Conservation (phyloP, 2,797 vertebrate species). For the Macrochelys suwanniensis region DNA sequence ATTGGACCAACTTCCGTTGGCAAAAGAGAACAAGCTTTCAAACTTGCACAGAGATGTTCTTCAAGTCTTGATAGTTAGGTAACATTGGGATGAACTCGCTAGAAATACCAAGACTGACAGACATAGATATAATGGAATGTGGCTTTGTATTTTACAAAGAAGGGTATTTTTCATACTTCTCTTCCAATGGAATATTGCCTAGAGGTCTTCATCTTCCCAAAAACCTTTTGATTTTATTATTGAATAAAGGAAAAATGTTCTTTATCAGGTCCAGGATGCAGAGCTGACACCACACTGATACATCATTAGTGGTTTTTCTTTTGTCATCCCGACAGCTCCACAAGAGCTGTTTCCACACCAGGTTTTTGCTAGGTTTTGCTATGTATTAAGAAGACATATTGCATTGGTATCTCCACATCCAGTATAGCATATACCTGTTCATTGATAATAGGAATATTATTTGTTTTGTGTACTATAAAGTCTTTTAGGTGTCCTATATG, state of each 20-base stretch:
- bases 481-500: neutral
- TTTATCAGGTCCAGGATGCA: neutral
- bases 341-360: slow-evolving; percentile 28
- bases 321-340: neutral
- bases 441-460: rapidly evolving
- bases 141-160: neutral
- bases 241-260: neutral
- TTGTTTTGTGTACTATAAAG: neutral
- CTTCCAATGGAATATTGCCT: neutral
- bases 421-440: rapidly evolving
- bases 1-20: neutral
- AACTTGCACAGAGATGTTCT: rapidly evolving
- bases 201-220: neutral
- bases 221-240: neutral
- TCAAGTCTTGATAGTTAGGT: neutral
- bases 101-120: neutral
- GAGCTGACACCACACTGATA: slow-evolving; percentile 37
- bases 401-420: neutral
- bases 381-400: neutral
- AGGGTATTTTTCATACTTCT: neutral
- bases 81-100: neutral
- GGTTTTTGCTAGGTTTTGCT: neutral
- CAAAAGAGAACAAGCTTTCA: rapidly evolving
- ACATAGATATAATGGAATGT: neutral
- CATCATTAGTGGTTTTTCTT: neutral